Conservation (phyloP, 2,113 vertebrate genomes). For the Chaetodon trifascialis region DNA sequence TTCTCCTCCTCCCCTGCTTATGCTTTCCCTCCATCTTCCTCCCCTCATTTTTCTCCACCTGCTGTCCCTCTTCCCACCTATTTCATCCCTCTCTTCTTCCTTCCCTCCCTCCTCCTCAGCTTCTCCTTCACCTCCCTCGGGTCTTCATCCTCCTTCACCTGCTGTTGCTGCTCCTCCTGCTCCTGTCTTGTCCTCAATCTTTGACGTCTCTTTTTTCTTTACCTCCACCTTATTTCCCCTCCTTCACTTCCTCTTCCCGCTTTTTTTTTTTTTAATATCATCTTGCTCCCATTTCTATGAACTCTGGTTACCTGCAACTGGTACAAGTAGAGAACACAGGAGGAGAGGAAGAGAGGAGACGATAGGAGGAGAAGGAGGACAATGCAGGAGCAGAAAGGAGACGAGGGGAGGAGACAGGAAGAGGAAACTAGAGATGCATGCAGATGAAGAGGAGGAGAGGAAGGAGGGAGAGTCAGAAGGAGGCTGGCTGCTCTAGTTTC, state of each 20-base stretch:
- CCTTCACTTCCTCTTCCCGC: neutral
- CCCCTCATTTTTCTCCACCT: neutral
- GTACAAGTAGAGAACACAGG: neutral
- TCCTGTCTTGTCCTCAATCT: neutral
- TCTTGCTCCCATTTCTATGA: neutral
- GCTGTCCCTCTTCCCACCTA: too few species aligned
- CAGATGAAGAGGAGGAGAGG: neutral
- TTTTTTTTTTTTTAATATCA: neutral
- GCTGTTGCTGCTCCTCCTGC: too few species aligned
- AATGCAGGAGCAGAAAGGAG: neutral
- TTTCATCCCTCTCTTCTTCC: neutral
- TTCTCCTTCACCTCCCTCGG: too few species aligned
- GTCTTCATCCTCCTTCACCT: too few species aligned
- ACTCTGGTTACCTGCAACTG: neutral
- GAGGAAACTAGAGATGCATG: too few species aligned
- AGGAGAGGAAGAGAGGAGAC: neutral
- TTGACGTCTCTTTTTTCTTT: neutral
- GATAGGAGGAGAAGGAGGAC: neutral
- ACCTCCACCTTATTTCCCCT: neutral
- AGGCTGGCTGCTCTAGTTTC: slow-evolving; percentile 29
- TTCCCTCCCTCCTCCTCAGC: neutral
- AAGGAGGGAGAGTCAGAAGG: neutral
- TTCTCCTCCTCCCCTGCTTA: neutral
- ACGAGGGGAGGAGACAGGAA: too few species aligned
- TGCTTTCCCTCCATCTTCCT: neutral